Conservation (phyloP, 2,888 invertebrate species). For the Leptopterna dolabrata region DNA sequence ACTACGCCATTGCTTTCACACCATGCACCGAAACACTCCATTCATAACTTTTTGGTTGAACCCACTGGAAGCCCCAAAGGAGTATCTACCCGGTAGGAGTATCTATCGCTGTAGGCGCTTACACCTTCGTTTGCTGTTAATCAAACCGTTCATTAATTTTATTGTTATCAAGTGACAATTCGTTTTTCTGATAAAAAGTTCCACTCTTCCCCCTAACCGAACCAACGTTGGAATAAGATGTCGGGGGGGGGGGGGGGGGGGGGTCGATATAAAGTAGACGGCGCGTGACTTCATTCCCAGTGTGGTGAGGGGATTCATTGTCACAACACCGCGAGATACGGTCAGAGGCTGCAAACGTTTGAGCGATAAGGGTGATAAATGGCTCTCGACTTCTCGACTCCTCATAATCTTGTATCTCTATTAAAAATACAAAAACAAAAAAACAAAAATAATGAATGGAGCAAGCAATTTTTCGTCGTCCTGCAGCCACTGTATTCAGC, state of each 20-base stretch:
- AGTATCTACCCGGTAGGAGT: too few relatives aligned
- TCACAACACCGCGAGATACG: constrained; percentile 9
- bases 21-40: too few relatives aligned
- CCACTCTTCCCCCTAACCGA: background rate
- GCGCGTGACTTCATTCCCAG: background rate
- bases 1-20: too few relatives aligned
- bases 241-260: too few relatives aligned
- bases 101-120: too few relatives aligned
- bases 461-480: too few relatives aligned
- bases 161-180: too few relatives aligned
- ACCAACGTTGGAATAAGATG: background rate
- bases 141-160: too few relatives aligned
- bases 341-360: background rate
- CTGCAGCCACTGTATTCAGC: too few relatives aligned
- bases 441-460: background rate
- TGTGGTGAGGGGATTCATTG: constrained; percentile 15
- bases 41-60: too few relatives aligned
- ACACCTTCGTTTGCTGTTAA: too few relatives aligned
- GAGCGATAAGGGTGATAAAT: constrained; percentile 23
- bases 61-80: too few relatives aligned
- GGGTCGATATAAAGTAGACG: background rate
- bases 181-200: background rate
- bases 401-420: constrained; percentile 5
- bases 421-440: background rate
- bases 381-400: background rate